Evolutionary conservation across 2,113 vertebrate species (phyloP).

Genomic region (Hemibates koningsi): DNA sequence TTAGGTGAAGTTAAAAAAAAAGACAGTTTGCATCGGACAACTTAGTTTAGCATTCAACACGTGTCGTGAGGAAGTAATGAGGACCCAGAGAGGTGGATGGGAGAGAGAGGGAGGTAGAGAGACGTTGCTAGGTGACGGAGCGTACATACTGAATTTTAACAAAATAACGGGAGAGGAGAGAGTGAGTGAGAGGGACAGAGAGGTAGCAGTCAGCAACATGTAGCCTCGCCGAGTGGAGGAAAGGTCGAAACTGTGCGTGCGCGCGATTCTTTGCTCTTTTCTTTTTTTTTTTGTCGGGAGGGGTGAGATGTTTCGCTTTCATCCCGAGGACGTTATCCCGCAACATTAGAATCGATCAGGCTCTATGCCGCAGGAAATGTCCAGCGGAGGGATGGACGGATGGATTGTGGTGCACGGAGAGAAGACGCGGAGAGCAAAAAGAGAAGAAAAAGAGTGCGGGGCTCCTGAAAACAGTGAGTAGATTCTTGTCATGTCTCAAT

Average conservation of each 20-base stretch:
- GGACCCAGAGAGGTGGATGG: conserved; percentile 6
- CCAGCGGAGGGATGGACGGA: conserved; percentile 61
- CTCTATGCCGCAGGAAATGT: conserved; percentile 57
- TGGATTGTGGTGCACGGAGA: conserved; percentile 52
- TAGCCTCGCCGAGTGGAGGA: conserved; percentile 66
- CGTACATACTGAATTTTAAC: conserved; percentile 81
- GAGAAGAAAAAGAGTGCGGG: conserved; percentile 39
- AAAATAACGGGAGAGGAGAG: conserved; percentile 61
- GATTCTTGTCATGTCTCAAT: neutral
- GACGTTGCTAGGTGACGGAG: conserved; percentile 76
- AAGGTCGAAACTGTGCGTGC: conserved; percentile 59
- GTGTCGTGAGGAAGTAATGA: conserved; percentile 69
- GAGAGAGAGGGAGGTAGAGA: conserved; percentile 27
- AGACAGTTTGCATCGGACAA: conserved; percentile 33
- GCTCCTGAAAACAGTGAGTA: conserved; percentile 69
- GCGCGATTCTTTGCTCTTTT: neutral
- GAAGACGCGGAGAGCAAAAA: conserved; percentile 45
- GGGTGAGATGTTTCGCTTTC: conserved; percentile 15
- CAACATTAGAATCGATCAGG: conserved; percentile 39
- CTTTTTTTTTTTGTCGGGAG: neutral
- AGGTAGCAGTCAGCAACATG: conserved; percentile 71
- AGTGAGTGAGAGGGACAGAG: conserved; percentile 51
- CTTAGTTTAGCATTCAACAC: conserved; percentile 78
- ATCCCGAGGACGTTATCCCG: conserved; percentile 48
- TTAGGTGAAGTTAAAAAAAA: neutral